phyloP scores from a whole-genome alignment of 2,888 invertebrate genomes.

The Linnaemya tessellans region DNA sequence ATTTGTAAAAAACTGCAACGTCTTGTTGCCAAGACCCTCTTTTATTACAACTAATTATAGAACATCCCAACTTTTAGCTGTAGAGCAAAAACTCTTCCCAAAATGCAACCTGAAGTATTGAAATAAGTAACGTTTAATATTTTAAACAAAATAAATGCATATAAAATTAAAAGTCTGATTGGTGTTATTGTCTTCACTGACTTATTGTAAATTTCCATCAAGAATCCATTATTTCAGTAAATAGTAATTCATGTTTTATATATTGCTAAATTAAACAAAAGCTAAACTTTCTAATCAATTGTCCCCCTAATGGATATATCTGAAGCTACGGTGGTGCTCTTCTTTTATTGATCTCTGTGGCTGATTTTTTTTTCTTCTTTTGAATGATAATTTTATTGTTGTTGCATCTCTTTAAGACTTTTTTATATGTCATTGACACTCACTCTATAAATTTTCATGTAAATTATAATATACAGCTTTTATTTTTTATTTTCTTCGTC shows the following conservation, averaged over 20 bases:
- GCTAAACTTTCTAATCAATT: conserved; percentile 25
- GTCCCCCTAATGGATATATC: neutral
- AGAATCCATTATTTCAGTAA: no score
- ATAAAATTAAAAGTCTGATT: no score
- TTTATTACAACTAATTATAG: no score
- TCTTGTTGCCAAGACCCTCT: no score
- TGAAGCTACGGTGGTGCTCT: neutral
- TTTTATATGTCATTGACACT: conserved; percentile 65
- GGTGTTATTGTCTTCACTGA: no score
- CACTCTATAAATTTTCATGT: conserved; percentile 51
- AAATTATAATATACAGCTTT: conserved; percentile 53
- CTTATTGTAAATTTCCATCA: no score
- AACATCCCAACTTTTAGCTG: no score
- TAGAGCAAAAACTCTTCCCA: no score
- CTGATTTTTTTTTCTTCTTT: neutral
- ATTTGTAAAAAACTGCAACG: no score
- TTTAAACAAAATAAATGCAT: no score
- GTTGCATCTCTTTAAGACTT: conserved; percentile 36
- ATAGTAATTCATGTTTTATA: neutral
- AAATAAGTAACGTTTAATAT: no score
- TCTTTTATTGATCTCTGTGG: neutral
- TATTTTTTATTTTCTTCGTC: conserved; percentile 37
- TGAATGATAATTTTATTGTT: neutral
- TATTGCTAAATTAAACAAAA: neutral
- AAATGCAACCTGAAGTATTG: no score